Conservation (phyloP, 2,888 invertebrate species). For the Cerceris ruficornis region DNA sequence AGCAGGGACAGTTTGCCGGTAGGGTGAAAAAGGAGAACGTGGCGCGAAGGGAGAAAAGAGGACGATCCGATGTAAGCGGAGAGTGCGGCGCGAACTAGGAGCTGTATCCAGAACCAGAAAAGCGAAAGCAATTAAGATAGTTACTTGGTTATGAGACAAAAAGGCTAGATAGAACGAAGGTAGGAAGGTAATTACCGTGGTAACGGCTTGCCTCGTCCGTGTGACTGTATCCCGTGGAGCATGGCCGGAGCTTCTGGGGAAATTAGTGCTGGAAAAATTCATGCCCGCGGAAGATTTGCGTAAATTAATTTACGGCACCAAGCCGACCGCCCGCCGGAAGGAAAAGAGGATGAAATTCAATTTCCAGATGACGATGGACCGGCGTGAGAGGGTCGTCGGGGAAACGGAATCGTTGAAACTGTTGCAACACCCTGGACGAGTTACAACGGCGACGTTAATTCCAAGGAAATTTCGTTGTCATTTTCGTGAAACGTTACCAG, state of each 20-base stretch:
- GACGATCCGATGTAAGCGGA: background rate
- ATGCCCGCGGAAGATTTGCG: constrained; percentile 75
- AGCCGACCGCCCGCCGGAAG: constrained; percentile 29
- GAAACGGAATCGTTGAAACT: background rate
- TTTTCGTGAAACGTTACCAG: background rate
- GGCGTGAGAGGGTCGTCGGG: background rate
- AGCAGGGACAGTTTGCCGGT: constrained; percentile 20
- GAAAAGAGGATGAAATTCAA: constrained; percentile 63
- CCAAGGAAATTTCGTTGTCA: background rate
- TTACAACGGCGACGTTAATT: background rate
- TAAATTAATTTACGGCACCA: constrained; percentile 75
- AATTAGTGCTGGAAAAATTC: constrained; percentile 77
- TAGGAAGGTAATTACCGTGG: constrained; percentile 77
- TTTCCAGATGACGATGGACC: constrained; percentile 47
- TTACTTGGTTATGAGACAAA: constrained; percentile 79
- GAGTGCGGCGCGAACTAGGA: constrained; percentile 35
- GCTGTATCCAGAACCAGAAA: constrained; percentile 65
- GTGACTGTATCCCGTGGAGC: constrained; percentile 62
- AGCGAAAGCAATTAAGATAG: constrained; percentile 78
- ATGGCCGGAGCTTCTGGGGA: constrained; percentile 66
- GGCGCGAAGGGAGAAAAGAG: constrained; percentile 8
- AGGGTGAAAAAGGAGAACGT: background rate
- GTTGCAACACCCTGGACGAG: background rate
- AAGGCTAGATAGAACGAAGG: constrained; percentile 69
- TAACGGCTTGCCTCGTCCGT: constrained; percentile 70